phyloP scores from a whole-genome alignment of 2,888 invertebrate species.

The Apodemia zela region DNA sequence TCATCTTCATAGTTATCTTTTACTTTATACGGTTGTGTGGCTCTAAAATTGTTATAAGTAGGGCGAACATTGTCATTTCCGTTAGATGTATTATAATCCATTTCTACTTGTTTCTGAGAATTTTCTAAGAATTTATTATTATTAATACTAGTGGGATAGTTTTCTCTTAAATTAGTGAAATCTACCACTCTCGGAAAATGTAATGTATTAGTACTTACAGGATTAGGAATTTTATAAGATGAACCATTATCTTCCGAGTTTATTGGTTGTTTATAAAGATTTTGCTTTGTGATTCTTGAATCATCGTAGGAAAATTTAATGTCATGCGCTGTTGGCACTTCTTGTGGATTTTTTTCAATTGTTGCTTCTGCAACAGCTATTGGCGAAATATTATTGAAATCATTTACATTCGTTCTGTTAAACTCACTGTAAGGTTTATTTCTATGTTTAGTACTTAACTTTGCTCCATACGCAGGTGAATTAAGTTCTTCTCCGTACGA shows the following conservation, averaged over 20 bases:
- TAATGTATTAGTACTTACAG: constrained; percentile 35
- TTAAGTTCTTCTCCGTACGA: constrained; percentile 43
- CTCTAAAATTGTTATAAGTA: constrained; percentile 7
- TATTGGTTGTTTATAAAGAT: constrained; percentile 32
- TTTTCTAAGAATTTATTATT: constrained; percentile 44
- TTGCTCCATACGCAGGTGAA: constrained; percentile 61
- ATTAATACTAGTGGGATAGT: constrained; percentile 53
- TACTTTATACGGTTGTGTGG: constrained; percentile 15
- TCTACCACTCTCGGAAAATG: constrained; percentile 64
- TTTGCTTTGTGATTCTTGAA: constrained; percentile 41
- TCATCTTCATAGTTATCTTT: constrained; percentile 16
- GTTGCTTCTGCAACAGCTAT: constrained; percentile 28
- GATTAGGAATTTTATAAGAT: constrained; percentile 33
- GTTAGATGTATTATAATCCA: constrained; percentile 21
- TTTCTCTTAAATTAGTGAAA: constrained; percentile 58
- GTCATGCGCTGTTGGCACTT: constrained; percentile 41
- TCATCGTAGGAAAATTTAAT: constrained; percentile 44
- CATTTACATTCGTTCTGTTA: constrained; percentile 49
- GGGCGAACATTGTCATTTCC: constrained; percentile 19
- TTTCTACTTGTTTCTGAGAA: constrained; percentile 38
- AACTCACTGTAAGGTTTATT: constrained; percentile 40
- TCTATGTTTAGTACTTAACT: constrained; percentile 53
- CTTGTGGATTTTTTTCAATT: constrained; percentile 32
- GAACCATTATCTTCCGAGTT: constrained; percentile 22
- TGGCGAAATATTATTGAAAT: constrained; percentile 40